These are phyloP conservation scores for Scolanthus callimorphus DNA, from an alignment of 92 coral and sea anemone species.

Conservation along the genomic window DNA sequence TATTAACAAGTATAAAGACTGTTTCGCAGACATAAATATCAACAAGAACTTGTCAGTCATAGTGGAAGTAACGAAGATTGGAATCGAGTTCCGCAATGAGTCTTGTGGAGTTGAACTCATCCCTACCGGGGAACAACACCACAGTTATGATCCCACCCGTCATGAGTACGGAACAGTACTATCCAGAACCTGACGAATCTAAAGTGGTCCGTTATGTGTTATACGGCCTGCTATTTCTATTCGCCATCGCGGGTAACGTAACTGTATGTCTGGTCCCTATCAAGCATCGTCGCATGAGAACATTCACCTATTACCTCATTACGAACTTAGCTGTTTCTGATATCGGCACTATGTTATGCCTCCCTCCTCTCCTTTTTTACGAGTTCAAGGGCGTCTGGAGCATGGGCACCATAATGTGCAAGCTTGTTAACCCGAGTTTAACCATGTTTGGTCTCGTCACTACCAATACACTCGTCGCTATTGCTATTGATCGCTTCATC, in stretches of 20 bases:
- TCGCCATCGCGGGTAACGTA: slow-evolving; percentile 66
- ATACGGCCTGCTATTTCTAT: slow-evolving; percentile 36
- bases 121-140: neutral
- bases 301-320: slow-evolving; percentile 71
- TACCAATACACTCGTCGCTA: slow-evolving; percentile 77
- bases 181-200: slow-evolving; percentile 54
- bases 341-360: slow-evolving; percentile 65
- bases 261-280: slow-evolving; percentile 72
- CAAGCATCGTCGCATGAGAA: slow-evolving; percentile 70
- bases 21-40: no score
- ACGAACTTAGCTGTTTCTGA: slow-evolving; percentile 86
- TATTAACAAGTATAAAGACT: no score
- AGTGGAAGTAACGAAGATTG: neutral
- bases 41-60: neutral
- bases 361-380: slow-evolving; percentile 55
- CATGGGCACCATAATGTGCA: slow-evolving; percentile 66
- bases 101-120: no score
- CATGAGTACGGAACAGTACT: neutral
- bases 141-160: neutral
- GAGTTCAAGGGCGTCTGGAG: slow-evolving; percentile 37
- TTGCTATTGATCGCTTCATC: slow-evolving; percentile 74
- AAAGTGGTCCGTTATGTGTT: slow-evolving; percentile 51
- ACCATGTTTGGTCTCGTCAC: slow-evolving; percentile 73
- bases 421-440: slow-evolving; percentile 72
- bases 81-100: no score